A percentile compares a stretch with the other conserved stretches of the same genome.
Conservation (phyloP, 2,797 vertebrate genomes). For the Hapalemur alaotrensis region DNA sequence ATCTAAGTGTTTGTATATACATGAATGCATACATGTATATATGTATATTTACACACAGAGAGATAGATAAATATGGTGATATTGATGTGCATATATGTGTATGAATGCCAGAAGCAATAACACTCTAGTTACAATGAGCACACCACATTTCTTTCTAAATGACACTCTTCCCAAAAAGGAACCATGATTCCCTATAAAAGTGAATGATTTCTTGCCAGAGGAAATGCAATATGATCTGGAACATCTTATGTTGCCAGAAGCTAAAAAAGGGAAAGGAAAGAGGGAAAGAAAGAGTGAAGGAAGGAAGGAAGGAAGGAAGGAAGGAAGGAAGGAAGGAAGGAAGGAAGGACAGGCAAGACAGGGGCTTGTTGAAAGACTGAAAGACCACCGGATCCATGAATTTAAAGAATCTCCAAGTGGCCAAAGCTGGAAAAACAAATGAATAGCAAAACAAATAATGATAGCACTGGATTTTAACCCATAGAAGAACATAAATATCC, state of each 20-base stretch:
- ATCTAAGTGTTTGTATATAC: background rate
- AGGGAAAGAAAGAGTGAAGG: too few relatives aligned
- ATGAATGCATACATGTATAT: background rate
- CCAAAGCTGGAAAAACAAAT: background rate
- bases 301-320: background rate
- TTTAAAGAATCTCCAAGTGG: background rate
- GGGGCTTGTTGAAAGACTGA: background rate
- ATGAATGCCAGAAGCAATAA: background rate
- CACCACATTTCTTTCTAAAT: background rate
- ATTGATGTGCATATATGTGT: background rate
- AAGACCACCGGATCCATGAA: background rate
- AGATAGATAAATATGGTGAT: background rate
- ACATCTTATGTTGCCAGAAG: background rate
- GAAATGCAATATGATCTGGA: background rate
- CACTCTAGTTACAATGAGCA: background rate
- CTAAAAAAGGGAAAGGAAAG: background rate
- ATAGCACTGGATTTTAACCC: background rate
- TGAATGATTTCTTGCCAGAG: background rate
- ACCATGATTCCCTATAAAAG: background rate
- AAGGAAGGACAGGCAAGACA: background rate
- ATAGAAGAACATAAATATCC: background rate
- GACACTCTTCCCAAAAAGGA: background rate
- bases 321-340: too few relatives aligned
- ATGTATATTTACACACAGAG: background rate
- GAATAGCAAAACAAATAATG: background rate